A percentile compares a stretch with the other conserved stretches of the same genome.
These are phyloP conservation scores for Carcinoscorpius rotundicauda DNA, from an alignment of 1,140 invertebrate species.

Conservation along the genomic window DNA sequence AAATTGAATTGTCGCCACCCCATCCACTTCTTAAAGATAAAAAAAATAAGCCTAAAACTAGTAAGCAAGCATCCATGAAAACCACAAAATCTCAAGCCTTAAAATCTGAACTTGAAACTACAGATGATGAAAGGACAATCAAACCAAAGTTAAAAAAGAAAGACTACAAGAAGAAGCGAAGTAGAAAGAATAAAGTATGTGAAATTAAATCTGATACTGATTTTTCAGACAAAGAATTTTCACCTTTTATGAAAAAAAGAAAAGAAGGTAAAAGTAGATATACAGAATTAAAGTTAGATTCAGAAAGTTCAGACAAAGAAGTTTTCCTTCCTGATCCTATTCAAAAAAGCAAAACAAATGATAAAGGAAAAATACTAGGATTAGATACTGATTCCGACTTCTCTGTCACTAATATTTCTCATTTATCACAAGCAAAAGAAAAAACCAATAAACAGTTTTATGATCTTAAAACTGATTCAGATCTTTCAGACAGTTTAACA, in stretches of 20 bases:
- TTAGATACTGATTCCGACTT: no score
- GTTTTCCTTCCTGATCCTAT: not conserved
- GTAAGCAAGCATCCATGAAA: no score
- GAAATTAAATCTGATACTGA: conserved; percentile 13
- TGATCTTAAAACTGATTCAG: no score
- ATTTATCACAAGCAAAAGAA: no score
- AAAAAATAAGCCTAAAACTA: no score
- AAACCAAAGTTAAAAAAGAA: conserved; percentile 15
- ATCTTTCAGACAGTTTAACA: no score
- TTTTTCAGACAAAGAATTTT: conserved; percentile 9
- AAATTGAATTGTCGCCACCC: not conserved
- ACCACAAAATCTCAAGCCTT: not conserved
- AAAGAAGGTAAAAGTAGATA: not conserved
- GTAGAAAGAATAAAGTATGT: conserved; percentile 15
- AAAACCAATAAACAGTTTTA: no score
- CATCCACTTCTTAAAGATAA: no score
- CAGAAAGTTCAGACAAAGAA: not conserved
- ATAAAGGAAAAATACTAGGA: no score
- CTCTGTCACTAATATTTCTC: no score
- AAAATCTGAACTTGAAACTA: conserved; percentile 19
- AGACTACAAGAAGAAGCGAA: conserved; percentile 24
- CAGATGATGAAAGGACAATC: conserved; percentile 17
- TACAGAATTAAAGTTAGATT: not conserved
- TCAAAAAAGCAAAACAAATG: no score
- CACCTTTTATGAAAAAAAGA: not conserved